Base-by-base conservation (phyloP, 2,113 vertebrate species). In the Anarrhichthys ocellatus region DNA sequence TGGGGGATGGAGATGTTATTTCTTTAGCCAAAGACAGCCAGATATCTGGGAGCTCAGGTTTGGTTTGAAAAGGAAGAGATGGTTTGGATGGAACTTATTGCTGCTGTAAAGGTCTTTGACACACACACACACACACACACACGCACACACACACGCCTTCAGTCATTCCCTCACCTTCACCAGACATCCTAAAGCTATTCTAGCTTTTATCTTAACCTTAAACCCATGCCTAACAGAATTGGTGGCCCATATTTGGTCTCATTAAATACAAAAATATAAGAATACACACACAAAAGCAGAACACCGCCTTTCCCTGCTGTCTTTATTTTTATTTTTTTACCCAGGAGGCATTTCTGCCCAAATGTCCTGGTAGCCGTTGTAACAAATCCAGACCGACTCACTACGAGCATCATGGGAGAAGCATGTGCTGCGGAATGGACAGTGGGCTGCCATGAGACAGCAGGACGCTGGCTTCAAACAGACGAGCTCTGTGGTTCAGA, bases 331-430 rank as follows among this genome's bases (percentile, higher is more conserved):
- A 63, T 70, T 24, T 61, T 66, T 40, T 58, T 46, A 52, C 38
- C 63, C 62, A 46, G 59, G 44, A 61, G 15, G 44, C 22, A 42
- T 78, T 40, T 73, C 10, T 82, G 71, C 64, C 80, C 56, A 62
- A 68, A 78, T 5, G 7, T 0, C 17, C 65, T 72, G 44, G 6
- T 61, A 80, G 34, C 70, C 73, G 38, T 27, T 81, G 58, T 61
- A 46, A 64, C 58, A 59, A 68, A 72, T 0, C 76, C 64, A 80
- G 42, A 52, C 61, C 63, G 15, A 74, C 63, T 82, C 46, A 54
- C 67, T 34, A 2, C 27, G 56, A 58, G 76, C 78, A 78, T 89
- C 86, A 88, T 82, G 61, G 66, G 84, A 83, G 85, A 88, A 87
- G 83, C 77, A 85, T 87, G 77, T 54, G 67, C 80, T 62, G 42